These are phyloP conservation scores for Hemiprocne comata DNA, from an alignment of 2,113 vertebrate species.

Conservation along the genomic window DNA sequence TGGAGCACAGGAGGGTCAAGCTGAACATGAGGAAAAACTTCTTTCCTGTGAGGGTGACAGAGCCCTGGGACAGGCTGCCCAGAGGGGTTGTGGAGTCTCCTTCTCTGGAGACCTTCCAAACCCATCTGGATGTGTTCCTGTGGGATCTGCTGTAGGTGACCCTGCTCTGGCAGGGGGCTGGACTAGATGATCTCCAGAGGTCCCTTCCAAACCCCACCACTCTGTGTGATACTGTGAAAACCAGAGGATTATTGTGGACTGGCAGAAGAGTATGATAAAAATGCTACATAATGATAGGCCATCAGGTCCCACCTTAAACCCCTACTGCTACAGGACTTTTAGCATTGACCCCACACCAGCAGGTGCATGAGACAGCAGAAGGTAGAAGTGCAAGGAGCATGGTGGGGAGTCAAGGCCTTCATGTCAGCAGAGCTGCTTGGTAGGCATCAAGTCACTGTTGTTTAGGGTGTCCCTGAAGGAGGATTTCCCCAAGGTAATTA, in stretches of 20 bases:
- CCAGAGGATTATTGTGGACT: not conserved
- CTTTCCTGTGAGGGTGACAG: too few relatives aligned
- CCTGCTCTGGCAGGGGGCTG: too few relatives aligned
- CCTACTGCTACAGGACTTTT: not conserved
- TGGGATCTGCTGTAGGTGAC: too few relatives aligned
- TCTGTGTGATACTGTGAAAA: too few relatives aligned
- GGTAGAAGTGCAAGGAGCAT: not conserved
- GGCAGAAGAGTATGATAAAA: not conserved
- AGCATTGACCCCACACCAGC: not conserved
- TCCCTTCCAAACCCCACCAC: too few relatives aligned
- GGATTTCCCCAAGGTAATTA: not conserved
- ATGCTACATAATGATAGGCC: not conserved
- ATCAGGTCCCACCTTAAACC: not conserved
- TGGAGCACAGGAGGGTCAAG: too few relatives aligned
- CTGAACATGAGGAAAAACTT: too few relatives aligned
- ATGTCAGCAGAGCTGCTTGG: not conserved
- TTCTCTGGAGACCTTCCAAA: too few relatives aligned
- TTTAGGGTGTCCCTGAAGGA: not conserved
- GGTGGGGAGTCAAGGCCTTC: not conserved
- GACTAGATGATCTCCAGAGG: too few relatives aligned
- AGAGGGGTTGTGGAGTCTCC: too few relatives aligned
- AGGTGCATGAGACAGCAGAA: not conserved
- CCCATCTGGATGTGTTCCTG: too few relatives aligned
- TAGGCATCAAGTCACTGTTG: not conserved
- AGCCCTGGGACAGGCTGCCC: too few relatives aligned